These are phyloP conservation scores for Nyctibius bracteatus DNA, from an alignment of 2,113 vertebrate species.

Conservation along the genomic window DNA sequence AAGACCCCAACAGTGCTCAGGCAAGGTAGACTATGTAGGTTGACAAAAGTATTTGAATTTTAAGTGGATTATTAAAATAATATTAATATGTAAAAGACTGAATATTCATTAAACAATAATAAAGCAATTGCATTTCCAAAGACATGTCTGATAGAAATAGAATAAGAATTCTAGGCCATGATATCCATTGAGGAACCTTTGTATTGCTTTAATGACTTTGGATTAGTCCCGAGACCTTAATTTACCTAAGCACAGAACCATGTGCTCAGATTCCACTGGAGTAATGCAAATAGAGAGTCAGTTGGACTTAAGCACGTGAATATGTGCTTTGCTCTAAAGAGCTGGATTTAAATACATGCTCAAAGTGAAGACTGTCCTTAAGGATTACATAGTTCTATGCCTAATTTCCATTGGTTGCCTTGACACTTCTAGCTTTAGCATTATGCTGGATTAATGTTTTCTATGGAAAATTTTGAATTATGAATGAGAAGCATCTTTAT, in stretches of 20 bases:
- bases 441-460: background rate
- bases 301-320: background rate
- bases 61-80: background rate
- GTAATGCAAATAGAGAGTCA: background rate
- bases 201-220: slow-evolving; percentile 16
- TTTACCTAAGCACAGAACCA: background rate
- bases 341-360: background rate
- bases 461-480: background rate
- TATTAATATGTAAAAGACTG: background rate
- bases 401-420: background rate
- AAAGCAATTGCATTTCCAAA: background rate
- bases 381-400: background rate
- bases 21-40: slow-evolving; percentile 68
- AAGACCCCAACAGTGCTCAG: slow-evolving; percentile 54
- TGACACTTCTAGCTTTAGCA: background rate
- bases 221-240: slow-evolving; percentile 25
- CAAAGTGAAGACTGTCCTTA: background rate
- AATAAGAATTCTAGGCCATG: background rate
- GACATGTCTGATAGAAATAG: background rate
- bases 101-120: background rate
- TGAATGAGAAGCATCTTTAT: background rate
- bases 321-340: background rate
- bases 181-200: background rate
- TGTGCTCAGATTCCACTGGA: background rate
- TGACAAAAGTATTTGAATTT: background rate